Conservation (phyloP, 2,888 invertebrate genomes). For the Belgica antarctica region DNA sequence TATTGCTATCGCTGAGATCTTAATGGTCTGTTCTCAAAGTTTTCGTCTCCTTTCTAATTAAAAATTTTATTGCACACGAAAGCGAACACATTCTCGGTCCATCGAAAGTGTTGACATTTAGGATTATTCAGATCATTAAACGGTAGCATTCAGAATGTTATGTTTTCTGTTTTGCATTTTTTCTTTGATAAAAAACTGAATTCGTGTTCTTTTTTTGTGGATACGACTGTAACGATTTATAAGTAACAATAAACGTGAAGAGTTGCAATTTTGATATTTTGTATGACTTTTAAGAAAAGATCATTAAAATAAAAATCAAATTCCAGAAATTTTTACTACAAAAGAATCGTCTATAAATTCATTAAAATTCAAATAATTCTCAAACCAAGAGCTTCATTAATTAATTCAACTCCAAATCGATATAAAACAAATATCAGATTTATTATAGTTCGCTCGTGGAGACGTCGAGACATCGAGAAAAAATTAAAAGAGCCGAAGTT, state of each 20-base stretch:
- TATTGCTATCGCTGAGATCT: background rate
- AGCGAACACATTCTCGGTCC: background rate
- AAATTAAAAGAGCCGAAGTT: conserved; percentile 4
- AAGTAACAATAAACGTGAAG: too few species aligned
- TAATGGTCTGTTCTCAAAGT: conserved; percentile 13
- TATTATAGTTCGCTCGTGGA: background rate
- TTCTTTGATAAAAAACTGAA: too few species aligned
- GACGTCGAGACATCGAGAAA: background rate
- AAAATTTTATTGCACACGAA: background rate
- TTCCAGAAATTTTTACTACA: too few species aligned
- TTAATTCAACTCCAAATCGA: background rate
- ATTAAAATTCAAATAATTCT: too few species aligned
- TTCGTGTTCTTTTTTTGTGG: too few species aligned
- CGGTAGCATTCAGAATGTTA: conserved; percentile 17
- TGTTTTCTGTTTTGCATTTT: too few species aligned
- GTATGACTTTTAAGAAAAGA: too few species aligned
- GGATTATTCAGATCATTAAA: background rate
- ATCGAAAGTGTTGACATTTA: conserved; percentile 22
- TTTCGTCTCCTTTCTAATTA: background rate
- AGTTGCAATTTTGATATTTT: too few species aligned
- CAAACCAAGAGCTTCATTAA: background rate
- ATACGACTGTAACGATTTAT: too few species aligned
- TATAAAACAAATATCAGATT: conserved; percentile 7
- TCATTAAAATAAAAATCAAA: too few species aligned
- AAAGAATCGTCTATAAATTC: too few species aligned